Evolutionary conservation across 2,888 invertebrate species (phyloP).

Genomic region (Troides helena): DNA sequence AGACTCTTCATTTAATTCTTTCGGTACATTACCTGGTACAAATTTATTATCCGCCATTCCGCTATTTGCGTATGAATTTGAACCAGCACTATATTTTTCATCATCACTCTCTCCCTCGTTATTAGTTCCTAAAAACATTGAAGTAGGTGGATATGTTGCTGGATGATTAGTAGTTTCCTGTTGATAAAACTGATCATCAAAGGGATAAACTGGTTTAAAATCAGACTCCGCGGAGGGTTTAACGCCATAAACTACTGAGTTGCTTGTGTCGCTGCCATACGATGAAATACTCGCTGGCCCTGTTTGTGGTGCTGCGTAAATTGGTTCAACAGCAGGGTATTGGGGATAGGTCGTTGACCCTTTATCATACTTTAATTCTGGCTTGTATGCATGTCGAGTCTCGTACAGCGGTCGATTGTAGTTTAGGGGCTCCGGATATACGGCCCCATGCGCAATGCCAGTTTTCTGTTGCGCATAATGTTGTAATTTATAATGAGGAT

Average conservation of each 20-base stretch:
- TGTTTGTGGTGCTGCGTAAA: constrained; percentile 68
- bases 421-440: constrained; percentile 65
- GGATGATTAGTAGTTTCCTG: constrained; percentile 65
- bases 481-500: constrained; percentile 64
- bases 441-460: constrained; percentile 72
- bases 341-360: constrained; percentile 54
- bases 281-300: constrained; percentile 58
- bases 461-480: constrained; percentile 75
- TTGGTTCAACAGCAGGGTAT: constrained; percentile 67
- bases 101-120: constrained; percentile 61
- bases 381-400: constrained; percentile 64
- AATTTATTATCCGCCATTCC: constrained; percentile 75
- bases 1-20: constrained; percentile 72
- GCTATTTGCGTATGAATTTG: constrained; percentile 42
- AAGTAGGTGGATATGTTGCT: constrained; percentile 67
- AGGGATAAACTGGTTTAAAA: constrained; percentile 74
- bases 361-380: constrained; percentile 66
- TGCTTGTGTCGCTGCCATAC: constrained; percentile 60
- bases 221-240: constrained; percentile 68
- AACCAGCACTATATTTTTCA: constrained; percentile 55
- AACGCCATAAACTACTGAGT: constrained; percentile 69
- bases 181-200: constrained; percentile 63
- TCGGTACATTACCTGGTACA: constrained; percentile 84
- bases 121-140: constrained; percentile 72
- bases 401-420: constrained; percentile 67